phyloP scores from a whole-genome alignment of 2,797 vertebrate genomes.

The Pachyuromys duprasi region DNA sequence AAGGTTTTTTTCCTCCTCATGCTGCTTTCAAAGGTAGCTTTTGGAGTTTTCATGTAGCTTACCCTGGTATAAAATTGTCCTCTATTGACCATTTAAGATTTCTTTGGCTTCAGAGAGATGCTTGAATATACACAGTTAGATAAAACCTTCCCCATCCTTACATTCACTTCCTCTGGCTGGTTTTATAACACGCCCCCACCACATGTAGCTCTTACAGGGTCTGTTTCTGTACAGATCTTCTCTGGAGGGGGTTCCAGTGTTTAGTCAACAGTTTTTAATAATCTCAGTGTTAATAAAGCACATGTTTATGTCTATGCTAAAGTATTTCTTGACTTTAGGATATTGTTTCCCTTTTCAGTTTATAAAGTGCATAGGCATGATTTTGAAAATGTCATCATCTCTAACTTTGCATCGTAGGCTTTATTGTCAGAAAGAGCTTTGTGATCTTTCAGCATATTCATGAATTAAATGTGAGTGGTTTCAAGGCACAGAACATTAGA shows the following conservation, averaged over 20 bases:
- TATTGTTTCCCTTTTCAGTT: constrained; percentile 71
- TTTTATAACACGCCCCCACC: constrained; percentile 29
- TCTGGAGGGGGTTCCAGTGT: background rate
- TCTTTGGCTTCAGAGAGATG: constrained; percentile 20
- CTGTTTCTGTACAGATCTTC: background rate
- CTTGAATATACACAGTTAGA: background rate
- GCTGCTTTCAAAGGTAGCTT: background rate
- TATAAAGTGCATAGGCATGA: constrained; percentile 59
- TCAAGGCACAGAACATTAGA: constrained; percentile 74
- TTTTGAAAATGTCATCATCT: constrained; percentile 66
- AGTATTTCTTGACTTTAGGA: constrained; percentile 69
- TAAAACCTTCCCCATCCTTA: constrained; percentile 14
- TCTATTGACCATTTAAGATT: constrained; percentile 8
- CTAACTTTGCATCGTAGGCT: constrained; percentile 37
- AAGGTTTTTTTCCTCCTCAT: background rate
- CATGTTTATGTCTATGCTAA: constrained; percentile 59
- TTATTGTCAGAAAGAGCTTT: constrained; percentile 73
- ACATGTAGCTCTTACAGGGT: background rate
- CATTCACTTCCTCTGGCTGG: constrained; percentile 7
- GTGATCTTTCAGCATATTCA: constrained; percentile 73
- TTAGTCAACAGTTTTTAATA: constrained; percentile 68
- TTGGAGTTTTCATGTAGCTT: background rate
- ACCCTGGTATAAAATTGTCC: background rate
- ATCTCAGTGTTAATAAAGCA: constrained; percentile 63
- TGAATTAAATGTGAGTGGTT: constrained; percentile 64